Evolutionary conservation across 1,140 invertebrate species (phyloP), one percentile per base, ranked within the genome.

Genomic region (Aporrectodea caliginosa): DNA sequence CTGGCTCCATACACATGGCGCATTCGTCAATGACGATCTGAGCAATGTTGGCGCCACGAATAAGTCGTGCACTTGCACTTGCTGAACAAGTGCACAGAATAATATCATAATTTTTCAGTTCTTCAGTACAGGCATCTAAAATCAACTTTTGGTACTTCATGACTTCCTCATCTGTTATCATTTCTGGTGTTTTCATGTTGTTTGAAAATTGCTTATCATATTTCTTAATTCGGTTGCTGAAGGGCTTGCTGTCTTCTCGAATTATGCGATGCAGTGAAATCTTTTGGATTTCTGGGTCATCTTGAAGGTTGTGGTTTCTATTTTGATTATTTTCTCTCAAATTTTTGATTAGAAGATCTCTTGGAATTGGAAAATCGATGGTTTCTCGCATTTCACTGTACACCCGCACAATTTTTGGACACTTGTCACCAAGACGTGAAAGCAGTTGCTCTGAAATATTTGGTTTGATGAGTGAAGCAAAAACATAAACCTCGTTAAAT

Each of bases 21-120:
- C 82, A 80, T 79, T 87, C 86, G 82, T 88, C 86, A n/a, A 88
- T 84, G 34, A 88, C 85, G 34, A 87, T 80, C 87, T 88, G 83
- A 27, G 77, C 77, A 69, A 83, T 58, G 34, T 79, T 79, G 35
- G 78, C 29, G 27, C 16, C 73, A 16, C 72, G 22, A 29, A 0
- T 34, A 16, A 79, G 32, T 34, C 79, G 71, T 22, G 80, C 73
- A 43, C 82, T 78, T 68, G 82, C 82, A 80, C 82, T 84, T 0
- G 80, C 82, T 14, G 74, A 71, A 82, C 84, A 85, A 0, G 86
- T 86, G 80, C 83, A 83, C 78, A 87, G 75, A 77, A 87, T 82
- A 58, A 78, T 81, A 16, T 86, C 84, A 14, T 84, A 84, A 27
- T 84, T 80, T 29, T 77, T 80, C 33, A 87, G 74, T 68, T 86